A percentile compares a stretch with the other conserved stretches of the same genome.
Evolutionary conservation across 2,888 invertebrate genomes (phyloP).

Genomic region (Mesoligia furuncula): DNA sequence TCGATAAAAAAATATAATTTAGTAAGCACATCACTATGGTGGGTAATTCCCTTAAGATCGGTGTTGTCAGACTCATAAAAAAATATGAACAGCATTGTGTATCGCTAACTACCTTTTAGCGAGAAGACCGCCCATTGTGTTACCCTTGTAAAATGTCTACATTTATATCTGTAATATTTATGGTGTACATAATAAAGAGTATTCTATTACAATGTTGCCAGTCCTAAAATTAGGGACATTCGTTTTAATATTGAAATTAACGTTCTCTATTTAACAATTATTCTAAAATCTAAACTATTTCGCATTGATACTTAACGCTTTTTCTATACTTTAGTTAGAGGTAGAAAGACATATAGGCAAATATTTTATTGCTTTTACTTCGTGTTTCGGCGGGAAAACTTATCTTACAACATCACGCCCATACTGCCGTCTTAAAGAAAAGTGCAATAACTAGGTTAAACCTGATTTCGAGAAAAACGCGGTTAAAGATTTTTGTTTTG

Average conservation of each 20-base stretch:
- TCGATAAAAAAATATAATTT: constrained; percentile 12
- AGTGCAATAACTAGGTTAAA: too few relatives aligned
- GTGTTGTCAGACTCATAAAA: constrained; percentile 10
- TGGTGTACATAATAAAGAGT: background rate
- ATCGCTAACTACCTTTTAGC: background rate
- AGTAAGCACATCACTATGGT: background rate
- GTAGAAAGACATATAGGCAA: constrained; percentile 19
- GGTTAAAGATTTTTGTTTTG: too few relatives aligned
- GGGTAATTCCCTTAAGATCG: background rate
- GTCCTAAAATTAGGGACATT: background rate
- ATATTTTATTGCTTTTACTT: constrained; percentile 18
- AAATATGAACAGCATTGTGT: background rate
- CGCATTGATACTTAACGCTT: background rate
- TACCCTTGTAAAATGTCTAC: background rate
- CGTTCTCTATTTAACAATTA: background rate
- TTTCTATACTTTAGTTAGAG: constrained; percentile 10
- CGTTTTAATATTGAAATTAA: background rate
- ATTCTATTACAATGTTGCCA: background rate
- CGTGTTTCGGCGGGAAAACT: background rate
- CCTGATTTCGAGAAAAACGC: too few relatives aligned
- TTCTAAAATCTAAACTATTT: constrained; percentile 1
- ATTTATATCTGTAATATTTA: background rate
- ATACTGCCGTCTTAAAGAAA: too few relatives aligned
- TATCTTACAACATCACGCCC: background rate
- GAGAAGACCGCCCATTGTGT: too few relatives aligned